Evolutionary conservation across 1,140 invertebrate species (phyloP).

Genomic region (Aporrectodea caliginosa): DNA sequence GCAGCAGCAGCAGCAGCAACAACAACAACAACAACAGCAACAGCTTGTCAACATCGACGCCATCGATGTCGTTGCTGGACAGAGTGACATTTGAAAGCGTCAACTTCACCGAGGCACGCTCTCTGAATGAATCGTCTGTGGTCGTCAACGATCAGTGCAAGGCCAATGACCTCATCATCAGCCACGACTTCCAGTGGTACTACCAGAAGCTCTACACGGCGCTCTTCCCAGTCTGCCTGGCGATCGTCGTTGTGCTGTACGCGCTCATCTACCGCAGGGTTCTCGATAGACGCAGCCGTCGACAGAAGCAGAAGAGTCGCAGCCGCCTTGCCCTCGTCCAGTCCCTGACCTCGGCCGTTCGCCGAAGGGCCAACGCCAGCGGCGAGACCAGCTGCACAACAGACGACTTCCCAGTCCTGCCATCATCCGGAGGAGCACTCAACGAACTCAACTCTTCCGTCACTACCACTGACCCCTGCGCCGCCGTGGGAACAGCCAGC

Average conservation of each 20-base stretch:
- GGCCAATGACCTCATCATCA: slow-evolving; percentile 23
- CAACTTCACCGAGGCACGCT: neutral
- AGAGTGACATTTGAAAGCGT: neutral
- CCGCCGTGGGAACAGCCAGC: too few relatives aligned
- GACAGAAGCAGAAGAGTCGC: too few relatives aligned
- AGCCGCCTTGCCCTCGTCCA: too few relatives aligned
- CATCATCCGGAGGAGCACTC: too few relatives aligned
- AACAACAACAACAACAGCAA: neutral
- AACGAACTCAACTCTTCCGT: too few relatives aligned
- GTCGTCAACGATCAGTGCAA: neutral
- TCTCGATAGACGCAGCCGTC: too few relatives aligned
- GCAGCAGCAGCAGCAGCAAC: neutral
- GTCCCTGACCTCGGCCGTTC: too few relatives aligned
- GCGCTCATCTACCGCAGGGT: slow-evolving; percentile 32
- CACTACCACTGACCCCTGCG: too few relatives aligned
- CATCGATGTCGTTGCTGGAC: neutral
- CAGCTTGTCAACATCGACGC: too few relatives aligned
- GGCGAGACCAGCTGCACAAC: too few relatives aligned
- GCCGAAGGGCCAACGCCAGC: too few relatives aligned
- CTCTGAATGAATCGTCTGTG: neutral
- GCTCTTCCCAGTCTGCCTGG: slow-evolving; percentile 32
- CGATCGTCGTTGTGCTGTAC: slow-evolving; percentile 33
- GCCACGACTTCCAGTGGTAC: slow-evolving; percentile 17
- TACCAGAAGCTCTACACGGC: slow-evolving; percentile 31
- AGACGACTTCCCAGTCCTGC: too few relatives aligned